Conservation (phyloP, 2,888 invertebrate species). For the Lochmaea crataegi region DNA sequence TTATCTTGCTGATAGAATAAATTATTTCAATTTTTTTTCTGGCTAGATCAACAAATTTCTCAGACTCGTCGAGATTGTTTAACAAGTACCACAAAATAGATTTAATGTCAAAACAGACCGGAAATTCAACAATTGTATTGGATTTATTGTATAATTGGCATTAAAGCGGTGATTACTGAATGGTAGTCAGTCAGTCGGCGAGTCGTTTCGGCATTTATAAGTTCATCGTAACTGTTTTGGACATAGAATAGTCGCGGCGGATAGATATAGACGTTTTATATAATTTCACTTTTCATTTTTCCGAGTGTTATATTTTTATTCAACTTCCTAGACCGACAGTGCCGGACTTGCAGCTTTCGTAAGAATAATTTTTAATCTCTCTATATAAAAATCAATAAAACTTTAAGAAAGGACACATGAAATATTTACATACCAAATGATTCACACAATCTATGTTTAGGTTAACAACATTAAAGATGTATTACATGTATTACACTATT, state of each 20-base stretch:
- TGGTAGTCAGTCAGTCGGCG: constrained; percentile 27
- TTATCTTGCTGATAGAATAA: not conserved
- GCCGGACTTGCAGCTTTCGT: too few relatives aligned
- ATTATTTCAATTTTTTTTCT: not conserved
- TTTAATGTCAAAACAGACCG: constrained; percentile 34
- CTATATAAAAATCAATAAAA: too few relatives aligned
- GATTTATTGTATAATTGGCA: constrained; percentile 45
- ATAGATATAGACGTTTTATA: not conserved
- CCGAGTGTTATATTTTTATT: not conserved
- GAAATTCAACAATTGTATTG: constrained; percentile 48
- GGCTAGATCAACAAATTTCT: not conserved
- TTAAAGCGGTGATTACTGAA: constrained; percentile 41
- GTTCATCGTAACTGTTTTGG: constrained; percentile 35
- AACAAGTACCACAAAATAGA: not conserved
- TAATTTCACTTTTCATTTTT: not conserved
- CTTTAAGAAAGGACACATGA: too few relatives aligned
- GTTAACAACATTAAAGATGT: too few relatives aligned
- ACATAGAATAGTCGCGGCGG: not conserved
- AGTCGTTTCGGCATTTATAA: constrained; percentile 20
- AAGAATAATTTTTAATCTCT: too few relatives aligned
- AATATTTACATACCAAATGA: too few relatives aligned
- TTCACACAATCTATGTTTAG: too few relatives aligned
- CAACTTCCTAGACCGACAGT: not conserved
- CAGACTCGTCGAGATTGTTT: too few relatives aligned
- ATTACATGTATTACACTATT: too few relatives aligned